Evolutionary conservation across 1,140 invertebrate species (phyloP).

Genomic region (Drosophila mauritiana): DNA sequence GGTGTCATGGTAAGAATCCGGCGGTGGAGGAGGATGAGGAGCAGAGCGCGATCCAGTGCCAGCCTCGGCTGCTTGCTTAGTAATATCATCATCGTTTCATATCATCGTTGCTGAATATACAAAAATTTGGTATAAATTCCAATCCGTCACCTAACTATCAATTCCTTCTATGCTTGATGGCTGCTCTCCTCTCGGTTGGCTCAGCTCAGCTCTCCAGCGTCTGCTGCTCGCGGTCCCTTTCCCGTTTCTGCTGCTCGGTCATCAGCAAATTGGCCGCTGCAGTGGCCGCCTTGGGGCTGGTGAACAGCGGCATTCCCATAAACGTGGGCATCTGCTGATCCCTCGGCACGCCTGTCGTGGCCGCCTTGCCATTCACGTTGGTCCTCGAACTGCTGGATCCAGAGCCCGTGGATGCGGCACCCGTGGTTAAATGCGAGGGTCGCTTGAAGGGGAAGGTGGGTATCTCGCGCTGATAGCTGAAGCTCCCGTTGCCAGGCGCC

Average conservation of each 20-base stretch:
- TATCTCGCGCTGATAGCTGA: conserved; percentile 88
- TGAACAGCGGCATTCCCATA: conserved; percentile 92
- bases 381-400: conserved; percentile 16
- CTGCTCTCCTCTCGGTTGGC: background rate
- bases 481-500: conserved; percentile 91
- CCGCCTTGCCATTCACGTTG: conserved; percentile 50
- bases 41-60: conserved; percentile 43
- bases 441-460: conserved; percentile 60
- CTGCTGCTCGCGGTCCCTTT: conserved; percentile 38
- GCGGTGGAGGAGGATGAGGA: conserved; percentile 20
- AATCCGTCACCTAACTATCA: conserved; percentile 52
- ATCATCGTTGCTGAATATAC: conserved; percentile 46
- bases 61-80: conserved; percentile 52
- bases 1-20: conserved; percentile 32
- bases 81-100: conserved; percentile 38
- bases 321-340: conserved; percentile 86
- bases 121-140: conserved; percentile 60
- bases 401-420: conserved; percentile 9
- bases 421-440: conserved; percentile 58
- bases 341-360: conserved; percentile 8
- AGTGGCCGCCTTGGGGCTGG: conserved; percentile 61
- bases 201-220: conserved; percentile 48
- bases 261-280: conserved; percentile 51
- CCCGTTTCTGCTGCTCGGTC: conserved; percentile 37
- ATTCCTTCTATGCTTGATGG: conserved; percentile 61